These are phyloP conservation scores for Eonycteris spelaea DNA, from an alignment of 2,113 vertebrate genomes.

Conservation along the genomic window DNA sequence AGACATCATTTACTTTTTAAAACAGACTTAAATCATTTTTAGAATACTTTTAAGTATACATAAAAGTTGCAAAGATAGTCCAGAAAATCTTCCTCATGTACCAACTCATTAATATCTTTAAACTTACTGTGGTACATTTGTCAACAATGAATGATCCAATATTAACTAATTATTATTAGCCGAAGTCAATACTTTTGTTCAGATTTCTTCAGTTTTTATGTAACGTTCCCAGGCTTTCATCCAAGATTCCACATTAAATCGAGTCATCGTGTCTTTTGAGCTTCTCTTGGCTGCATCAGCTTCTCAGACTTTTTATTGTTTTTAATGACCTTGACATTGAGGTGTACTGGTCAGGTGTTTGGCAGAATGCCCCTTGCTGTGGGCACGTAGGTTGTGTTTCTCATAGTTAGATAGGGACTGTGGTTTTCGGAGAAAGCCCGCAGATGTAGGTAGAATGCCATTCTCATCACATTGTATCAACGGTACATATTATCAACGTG, in stretches of 20 bases:
- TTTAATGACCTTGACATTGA: background rate
- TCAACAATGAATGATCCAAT: background rate
- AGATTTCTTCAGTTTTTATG: background rate
- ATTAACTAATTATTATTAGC: background rate
- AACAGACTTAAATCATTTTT: background rate
- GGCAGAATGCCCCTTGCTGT: background rate
- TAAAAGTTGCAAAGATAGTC: background rate
- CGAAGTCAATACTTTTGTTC: background rate
- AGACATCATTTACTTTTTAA: background rate
- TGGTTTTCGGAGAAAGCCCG: background rate
- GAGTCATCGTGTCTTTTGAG: background rate
- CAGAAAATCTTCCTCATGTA: background rate
- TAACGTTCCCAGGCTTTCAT: background rate
- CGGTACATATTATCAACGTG: rapidly evolving
- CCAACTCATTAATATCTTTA: background rate
- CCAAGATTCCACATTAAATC: background rate
- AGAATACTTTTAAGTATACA: background rate
- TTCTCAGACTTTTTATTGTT: background rate
- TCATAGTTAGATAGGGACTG: background rate
- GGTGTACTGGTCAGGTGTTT: background rate
- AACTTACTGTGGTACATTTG: background rate
- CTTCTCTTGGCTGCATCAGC: background rate
- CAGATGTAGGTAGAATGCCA: rapidly evolving
- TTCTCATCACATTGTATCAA: background rate
- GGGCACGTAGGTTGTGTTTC: background rate